A percentile compares a stretch with the other conserved stretches of the same genome.
Evolutionary conservation across 2,797 vertebrate species (phyloP).

Genomic region (Sebastes hubbsi): DNA sequence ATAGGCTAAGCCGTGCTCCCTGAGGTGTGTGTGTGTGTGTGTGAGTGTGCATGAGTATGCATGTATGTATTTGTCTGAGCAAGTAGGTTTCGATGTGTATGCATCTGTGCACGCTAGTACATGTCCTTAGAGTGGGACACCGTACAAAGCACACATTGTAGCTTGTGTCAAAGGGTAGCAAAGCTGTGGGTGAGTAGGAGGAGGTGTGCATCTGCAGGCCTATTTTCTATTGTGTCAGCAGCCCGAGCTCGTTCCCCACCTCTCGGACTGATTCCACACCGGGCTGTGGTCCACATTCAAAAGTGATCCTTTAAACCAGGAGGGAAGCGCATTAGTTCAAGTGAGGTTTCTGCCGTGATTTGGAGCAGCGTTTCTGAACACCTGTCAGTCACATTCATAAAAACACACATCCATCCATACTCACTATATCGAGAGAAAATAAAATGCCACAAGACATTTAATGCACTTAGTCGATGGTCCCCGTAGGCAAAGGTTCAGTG

Average conservation of each 20-base stretch:
- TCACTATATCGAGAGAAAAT: neutral
- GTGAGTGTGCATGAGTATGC: neutral
- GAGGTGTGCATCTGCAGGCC: slow-evolving; percentile 61
- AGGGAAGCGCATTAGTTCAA: slow-evolving; percentile 44
- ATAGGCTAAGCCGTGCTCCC: slow-evolving; percentile 15
- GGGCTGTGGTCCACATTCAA: slow-evolving; percentile 56
- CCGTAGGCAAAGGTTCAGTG: neutral
- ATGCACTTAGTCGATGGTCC: slow-evolving; percentile 1
- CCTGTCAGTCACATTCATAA: slow-evolving; percentile 42
- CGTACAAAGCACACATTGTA: slow-evolving; percentile 72
- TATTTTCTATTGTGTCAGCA: slow-evolving; percentile 72
- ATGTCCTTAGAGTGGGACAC: slow-evolving; percentile 47
- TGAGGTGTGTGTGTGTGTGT: slow-evolving; percentile 22
- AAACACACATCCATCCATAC: neutral
- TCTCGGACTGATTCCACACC: slow-evolving; percentile 48
- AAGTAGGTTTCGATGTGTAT: slow-evolving; percentile 42
- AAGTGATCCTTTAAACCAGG: slow-evolving; percentile 47
- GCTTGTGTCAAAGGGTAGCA: slow-evolving; percentile 65
- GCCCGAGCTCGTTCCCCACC: slow-evolving; percentile 44
- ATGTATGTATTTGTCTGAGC: slow-evolving; percentile 11
- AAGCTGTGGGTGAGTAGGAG: slow-evolving; percentile 61
- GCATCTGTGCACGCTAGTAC: slow-evolving; percentile 39
- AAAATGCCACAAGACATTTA: neutral
- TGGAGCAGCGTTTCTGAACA: slow-evolving; percentile 37
- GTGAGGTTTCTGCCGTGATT: slow-evolving; percentile 19